phyloP scores from a whole-genome alignment of 1,140 invertebrate genomes.

The Probaryconus sp. region DNA sequence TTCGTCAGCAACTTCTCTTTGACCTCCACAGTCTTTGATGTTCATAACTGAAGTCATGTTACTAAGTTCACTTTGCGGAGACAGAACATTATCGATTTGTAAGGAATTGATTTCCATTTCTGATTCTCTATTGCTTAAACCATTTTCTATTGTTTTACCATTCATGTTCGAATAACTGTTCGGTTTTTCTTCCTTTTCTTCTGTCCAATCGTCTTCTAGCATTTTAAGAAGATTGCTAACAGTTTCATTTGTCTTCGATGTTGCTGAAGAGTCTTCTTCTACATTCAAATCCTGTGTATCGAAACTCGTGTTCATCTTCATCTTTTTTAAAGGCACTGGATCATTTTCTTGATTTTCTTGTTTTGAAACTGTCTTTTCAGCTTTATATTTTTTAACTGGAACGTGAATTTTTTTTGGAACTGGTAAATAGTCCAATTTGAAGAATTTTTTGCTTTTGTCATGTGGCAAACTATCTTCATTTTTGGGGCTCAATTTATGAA shows the following conservation, averaged over 20 bases:
- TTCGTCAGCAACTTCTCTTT: not conserved
- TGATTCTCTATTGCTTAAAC: not conserved
- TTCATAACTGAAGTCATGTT: conserved; percentile 78
- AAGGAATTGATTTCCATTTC: not conserved
- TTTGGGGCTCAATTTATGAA: no score
- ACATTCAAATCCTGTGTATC: conserved; percentile 70
- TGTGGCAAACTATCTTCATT: no score
- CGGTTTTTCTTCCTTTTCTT: conserved; percentile 66
- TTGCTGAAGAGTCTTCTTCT: conserved; percentile 63
- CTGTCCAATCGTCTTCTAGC: conserved; percentile 73
- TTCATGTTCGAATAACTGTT: not conserved
- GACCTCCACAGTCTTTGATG: conserved; percentile 63
- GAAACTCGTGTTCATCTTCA: conserved; percentile 41
- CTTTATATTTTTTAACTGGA: conserved; percentile 69
- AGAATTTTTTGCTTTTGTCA: conserved; percentile 69
- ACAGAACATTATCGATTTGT: conserved; percentile 66
- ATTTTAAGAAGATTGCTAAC: conserved; percentile 67
- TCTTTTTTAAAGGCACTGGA: conserved; percentile 24
- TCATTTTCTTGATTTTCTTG: no score
- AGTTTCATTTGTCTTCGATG: conserved; percentile 46
- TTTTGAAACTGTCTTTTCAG: no score
- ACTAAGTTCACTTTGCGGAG: conserved; percentile 78
- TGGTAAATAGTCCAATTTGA: conserved; percentile 64
- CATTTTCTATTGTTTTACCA: not conserved
- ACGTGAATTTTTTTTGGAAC: conserved; percentile 57